A percentile compares a stretch with the other conserved stretches of the same genome.
These are phyloP conservation scores for Todiramphus saurophagus DNA, from an alignment of 2,113 vertebrate species.

Conservation along the genomic window DNA sequence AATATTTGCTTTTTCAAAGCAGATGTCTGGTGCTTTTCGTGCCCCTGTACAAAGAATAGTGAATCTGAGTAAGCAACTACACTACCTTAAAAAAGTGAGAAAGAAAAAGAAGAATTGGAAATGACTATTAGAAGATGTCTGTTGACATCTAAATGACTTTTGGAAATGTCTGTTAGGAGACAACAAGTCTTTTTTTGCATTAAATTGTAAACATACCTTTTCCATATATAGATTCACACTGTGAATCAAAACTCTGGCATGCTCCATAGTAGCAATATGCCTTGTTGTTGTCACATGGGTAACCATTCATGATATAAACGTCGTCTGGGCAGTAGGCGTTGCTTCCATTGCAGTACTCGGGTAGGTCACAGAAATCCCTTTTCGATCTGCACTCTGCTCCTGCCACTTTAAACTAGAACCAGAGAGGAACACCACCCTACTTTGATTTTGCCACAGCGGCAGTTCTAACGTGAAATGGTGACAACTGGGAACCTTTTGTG, in stretches of 20 bases:
- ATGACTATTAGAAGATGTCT: background rate
- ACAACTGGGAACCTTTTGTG: background rate
- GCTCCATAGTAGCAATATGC: constrained; percentile 86
- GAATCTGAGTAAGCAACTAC: background rate
- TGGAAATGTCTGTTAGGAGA: background rate
- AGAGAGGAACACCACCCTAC: background rate
- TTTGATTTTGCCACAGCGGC: background rate
- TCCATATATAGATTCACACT: constrained; percentile 82
- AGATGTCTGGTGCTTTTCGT: constrained; percentile 78
- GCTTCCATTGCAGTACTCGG: constrained; percentile 83
- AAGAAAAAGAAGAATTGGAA: background rate
- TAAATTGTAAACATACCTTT: constrained; percentile 63
- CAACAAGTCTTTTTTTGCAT: background rate
- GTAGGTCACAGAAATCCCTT: constrained; percentile 81
- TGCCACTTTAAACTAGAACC: constrained; percentile 77
- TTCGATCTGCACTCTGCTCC: constrained; percentile 77
- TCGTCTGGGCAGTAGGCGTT: constrained; percentile 79
- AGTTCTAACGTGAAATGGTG: background rate
- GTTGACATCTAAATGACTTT: background rate
- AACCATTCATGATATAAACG: constrained; percentile 82
- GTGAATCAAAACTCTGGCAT: constrained; percentile 85
- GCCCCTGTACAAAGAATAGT: constrained; percentile 63
- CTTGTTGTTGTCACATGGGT: constrained; percentile 68
- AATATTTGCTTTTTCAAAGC: constrained; percentile 77
- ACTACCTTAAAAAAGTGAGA: background rate